These are phyloP conservation scores for Alauda arvensis DNA, from an alignment of 2,797 vertebrate genomes.

Conservation along the genomic window DNA sequence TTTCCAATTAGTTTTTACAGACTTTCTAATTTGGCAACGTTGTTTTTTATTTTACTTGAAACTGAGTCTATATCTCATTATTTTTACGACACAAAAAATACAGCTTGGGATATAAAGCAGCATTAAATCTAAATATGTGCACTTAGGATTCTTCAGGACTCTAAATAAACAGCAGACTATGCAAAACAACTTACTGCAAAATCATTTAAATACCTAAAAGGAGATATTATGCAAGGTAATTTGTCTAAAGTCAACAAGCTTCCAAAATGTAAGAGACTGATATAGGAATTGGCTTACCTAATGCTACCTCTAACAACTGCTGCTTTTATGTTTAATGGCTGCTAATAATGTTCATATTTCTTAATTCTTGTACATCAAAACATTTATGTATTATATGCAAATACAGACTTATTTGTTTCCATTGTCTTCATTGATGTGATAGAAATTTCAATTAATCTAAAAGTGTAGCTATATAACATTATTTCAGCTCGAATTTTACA, in stretches of 20 bases:
- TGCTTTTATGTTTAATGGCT: not conserved
- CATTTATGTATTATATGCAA: not conserved
- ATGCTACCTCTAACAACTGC: not conserved
- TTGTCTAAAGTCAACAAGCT: not conserved
- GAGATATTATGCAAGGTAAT: not conserved
- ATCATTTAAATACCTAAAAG: not conserved
- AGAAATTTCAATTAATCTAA: not conserved
- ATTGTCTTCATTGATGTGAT: rapidly evolving
- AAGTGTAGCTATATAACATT: not conserved
- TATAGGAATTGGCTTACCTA: not conserved
- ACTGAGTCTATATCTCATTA: conserved; percentile 20
- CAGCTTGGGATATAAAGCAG: not conserved
- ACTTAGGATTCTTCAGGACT: not conserved
- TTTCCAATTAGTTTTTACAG: conserved; percentile 21
- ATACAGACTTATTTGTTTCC: not conserved
- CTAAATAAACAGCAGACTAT: not conserved
- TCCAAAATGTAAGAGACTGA: not conserved
- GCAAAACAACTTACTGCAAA: not conserved
- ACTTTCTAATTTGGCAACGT: not conserved
- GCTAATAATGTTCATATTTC: not conserved
- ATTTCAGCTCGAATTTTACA: not conserved
- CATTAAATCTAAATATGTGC: not conserved
- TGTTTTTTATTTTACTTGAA: conserved; percentile 31
- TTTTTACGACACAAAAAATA: not conserved
- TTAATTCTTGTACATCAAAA: not conserved